phyloP scores from a whole-genome alignment of 2,113 vertebrate species.

The Cavia aperea region DNA sequence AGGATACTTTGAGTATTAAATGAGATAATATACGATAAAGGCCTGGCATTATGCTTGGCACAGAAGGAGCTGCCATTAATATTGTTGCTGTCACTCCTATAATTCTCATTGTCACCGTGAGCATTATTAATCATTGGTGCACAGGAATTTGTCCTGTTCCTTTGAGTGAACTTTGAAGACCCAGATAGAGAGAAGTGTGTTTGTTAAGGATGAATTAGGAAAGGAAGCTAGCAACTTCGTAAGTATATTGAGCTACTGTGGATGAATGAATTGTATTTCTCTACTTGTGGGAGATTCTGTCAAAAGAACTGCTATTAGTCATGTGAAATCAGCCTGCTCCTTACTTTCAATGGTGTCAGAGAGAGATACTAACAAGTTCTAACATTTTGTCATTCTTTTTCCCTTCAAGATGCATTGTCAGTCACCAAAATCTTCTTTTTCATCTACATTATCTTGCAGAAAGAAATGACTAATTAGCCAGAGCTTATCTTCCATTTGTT shows the following conservation, averaged over 20 bases:
- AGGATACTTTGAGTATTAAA: not conserved
- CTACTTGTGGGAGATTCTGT: conserved; percentile 11
- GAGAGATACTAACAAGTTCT: not conserved
- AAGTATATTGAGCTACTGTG: not conserved
- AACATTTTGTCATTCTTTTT: conserved; percentile 20
- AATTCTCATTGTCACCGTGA: not conserved
- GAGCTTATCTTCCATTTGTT: not conserved
- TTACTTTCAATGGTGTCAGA: conserved; percentile 19
- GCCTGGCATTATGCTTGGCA: not conserved
- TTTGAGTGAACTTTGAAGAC: conserved; percentile 4
- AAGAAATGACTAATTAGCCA: conserved; percentile 41
- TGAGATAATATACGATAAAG: not conserved
- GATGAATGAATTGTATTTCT: not conserved
- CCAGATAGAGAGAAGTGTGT: not conserved
- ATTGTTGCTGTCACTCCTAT: not conserved
- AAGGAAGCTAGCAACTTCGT: not conserved
- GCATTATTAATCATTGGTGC: not conserved
- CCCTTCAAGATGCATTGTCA: not conserved
- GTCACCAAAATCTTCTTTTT: conserved; percentile 15
- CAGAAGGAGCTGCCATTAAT: not conserved
- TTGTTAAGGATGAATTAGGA: conserved; percentile 18
- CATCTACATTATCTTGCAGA: not conserved
- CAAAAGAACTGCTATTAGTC: conserved; percentile 23
- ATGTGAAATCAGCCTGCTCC: not conserved
- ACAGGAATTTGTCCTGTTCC: not conserved